A percentile compares a stretch with the other conserved stretches of the same genome.
Conservation (phyloP, 2,888 invertebrate genomes). For the Helobdella robusta region DNA sequence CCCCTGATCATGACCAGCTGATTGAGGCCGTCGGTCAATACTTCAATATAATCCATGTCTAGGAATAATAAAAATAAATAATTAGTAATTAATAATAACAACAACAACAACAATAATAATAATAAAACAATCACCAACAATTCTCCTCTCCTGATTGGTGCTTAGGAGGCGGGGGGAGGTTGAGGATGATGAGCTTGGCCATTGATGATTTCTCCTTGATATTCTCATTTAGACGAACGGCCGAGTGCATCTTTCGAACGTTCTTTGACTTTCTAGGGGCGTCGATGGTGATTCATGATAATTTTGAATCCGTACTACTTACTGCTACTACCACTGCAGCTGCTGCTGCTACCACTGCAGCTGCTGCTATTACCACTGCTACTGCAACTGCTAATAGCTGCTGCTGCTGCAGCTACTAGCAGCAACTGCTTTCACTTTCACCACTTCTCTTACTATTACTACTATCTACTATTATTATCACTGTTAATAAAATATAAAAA, state of each 20-base stretch:
- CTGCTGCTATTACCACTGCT: background rate
- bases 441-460: too few relatives aligned
- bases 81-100: too few relatives aligned
- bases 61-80: too few relatives aligned
- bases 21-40: constrained; percentile 88
- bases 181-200: constrained; percentile 92
- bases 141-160: constrained; percentile 3
- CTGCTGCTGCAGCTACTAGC: background rate
- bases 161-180: constrained; percentile 78
- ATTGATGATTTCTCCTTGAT: constrained; percentile 72
- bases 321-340: background rate
- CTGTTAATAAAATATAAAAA: too few relatives aligned
- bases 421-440: background rate
- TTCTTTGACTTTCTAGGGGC: background rate
- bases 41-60: constrained; percentile 98
- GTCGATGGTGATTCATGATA: background rate
- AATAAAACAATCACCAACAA: too few relatives aligned
- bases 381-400: background rate
- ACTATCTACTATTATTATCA: too few relatives aligned
- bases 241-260: constrained; percentile 82
- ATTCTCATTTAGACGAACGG: constrained; percentile 92
- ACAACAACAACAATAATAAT: too few relatives aligned
- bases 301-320: background rate
- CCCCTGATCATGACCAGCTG: constrained; percentile 93
- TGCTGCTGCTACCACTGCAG: background rate